Conservation (phyloP, 2,797 vertebrate genomes). For the Synaphobranchus kaupii region DNA sequence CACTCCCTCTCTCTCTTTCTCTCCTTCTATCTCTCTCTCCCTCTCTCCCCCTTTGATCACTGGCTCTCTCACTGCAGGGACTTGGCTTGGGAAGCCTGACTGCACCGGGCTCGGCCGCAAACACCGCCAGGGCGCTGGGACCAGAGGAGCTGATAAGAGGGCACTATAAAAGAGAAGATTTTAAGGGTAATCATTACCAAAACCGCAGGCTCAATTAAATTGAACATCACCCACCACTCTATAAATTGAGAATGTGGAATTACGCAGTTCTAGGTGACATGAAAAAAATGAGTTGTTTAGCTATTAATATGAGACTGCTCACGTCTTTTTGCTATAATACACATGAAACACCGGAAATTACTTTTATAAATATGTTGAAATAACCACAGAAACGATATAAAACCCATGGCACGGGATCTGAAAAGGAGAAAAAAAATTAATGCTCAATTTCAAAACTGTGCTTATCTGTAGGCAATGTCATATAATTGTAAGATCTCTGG, state of each 20-base stretch:
- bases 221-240: not conserved
- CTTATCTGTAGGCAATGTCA: not conserved
- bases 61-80: not conserved
- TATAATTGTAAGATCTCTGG: not conserved
- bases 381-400: not conserved
- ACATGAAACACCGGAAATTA: not conserved
- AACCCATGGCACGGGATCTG: not conserved
- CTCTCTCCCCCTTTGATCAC: slow-evolving; percentile 11
- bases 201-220: not conserved
- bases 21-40: slow-evolving; percentile 19
- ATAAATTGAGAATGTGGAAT: not conserved
- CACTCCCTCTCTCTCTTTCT: slow-evolving; percentile 34
- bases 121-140: too few relatives aligned
- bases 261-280: not conserved
- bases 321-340: not conserved
- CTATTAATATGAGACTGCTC: not conserved
- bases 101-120: slow-evolving; percentile 29
- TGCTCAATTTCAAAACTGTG: not conserved
- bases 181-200: not conserved
- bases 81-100: slow-evolving; percentile 44
- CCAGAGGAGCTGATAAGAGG: slow-evolving; percentile 39
- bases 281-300: not conserved
- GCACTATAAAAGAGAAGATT: slow-evolving; percentile 36
- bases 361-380: not conserved
- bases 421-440: too few relatives aligned